phyloP scores from a whole-genome alignment of 2,888 invertebrate species.

The Aspidiotus rigidus region DNA sequence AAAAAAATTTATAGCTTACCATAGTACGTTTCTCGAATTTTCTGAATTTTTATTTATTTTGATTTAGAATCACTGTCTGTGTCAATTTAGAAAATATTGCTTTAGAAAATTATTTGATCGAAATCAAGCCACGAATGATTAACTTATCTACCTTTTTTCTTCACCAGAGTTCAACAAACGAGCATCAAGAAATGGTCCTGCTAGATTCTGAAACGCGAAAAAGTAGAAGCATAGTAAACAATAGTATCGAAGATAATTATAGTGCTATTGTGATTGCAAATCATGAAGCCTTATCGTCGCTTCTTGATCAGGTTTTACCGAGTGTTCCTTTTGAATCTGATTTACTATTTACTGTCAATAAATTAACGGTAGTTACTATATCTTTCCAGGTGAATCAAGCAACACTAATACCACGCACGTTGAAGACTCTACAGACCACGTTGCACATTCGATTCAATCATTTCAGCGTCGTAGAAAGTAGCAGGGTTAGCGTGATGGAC shows the following conservation, averaged over 20 bases:
- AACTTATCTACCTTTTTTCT: no score
- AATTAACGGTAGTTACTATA: neutral
- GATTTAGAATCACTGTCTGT: no score
- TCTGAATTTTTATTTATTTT: no score
- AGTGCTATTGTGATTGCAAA: constrained; percentile 82
- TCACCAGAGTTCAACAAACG: constrained; percentile 15
- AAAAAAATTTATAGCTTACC: no score
- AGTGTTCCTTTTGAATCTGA: neutral
- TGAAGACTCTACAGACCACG: constrained; percentile 29
- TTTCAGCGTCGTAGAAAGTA: constrained; percentile 35
- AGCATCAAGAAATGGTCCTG: constrained; percentile 6
- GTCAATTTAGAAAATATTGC: no score
- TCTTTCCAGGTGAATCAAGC: constrained; percentile 35
- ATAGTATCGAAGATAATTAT: constrained; percentile 79
- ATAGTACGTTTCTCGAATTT: no score
- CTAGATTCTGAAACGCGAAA: constrained; percentile 48
- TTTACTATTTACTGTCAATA: neutral
- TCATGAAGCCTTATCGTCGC: constrained; percentile 79
- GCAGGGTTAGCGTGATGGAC: constrained; percentile 32
- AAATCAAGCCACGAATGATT: no score
- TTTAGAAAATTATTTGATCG: no score
- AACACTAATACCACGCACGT: constrained; percentile 31
- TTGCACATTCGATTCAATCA: constrained; percentile 30
- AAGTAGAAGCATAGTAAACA: constrained; percentile 72
- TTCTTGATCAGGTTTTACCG: constrained; percentile 60